These are phyloP conservation scores for Misgurnus anguillicaudatus DNA, from an alignment of 2,113 vertebrate species.

Conservation along the genomic window DNA sequence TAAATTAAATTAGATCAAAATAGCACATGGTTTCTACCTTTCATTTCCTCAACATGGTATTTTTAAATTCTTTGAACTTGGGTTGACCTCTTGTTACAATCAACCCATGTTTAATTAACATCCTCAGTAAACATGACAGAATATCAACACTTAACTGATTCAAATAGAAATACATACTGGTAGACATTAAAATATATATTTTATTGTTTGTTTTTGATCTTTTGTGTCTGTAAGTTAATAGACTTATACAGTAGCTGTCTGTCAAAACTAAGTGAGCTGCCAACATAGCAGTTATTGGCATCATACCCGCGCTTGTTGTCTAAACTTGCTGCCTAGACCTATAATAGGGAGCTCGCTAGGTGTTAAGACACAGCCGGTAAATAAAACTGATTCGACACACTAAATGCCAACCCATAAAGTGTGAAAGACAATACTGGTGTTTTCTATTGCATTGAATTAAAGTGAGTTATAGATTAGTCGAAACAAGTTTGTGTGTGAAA, in stretches of 20 bases:
- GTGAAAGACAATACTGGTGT: neutral
- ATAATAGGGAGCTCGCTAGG: conserved; percentile 18
- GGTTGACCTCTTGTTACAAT: conserved; percentile 1
- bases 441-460: neutral
- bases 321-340: neutral
- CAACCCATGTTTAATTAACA: too few species aligned
- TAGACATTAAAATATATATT: neutral
- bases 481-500: neutral
- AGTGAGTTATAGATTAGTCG: neutral
- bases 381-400: neutral
- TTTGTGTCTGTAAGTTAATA: neutral
- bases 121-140: neutral
- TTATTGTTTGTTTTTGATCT: neutral
- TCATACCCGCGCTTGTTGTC: neutral
- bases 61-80: neutral
- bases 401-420: neutral
- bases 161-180: neutral
- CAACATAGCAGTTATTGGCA: neutral
- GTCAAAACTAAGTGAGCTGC: neutral
- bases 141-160: neutral
- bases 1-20: neutral
- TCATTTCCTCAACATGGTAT: neutral
- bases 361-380: neutral
- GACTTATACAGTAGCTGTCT: neutral
- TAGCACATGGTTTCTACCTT: neutral